Base-by-base conservation (phyloP, 2,888 invertebrate species). In the Xanthia icteritia region DNA sequence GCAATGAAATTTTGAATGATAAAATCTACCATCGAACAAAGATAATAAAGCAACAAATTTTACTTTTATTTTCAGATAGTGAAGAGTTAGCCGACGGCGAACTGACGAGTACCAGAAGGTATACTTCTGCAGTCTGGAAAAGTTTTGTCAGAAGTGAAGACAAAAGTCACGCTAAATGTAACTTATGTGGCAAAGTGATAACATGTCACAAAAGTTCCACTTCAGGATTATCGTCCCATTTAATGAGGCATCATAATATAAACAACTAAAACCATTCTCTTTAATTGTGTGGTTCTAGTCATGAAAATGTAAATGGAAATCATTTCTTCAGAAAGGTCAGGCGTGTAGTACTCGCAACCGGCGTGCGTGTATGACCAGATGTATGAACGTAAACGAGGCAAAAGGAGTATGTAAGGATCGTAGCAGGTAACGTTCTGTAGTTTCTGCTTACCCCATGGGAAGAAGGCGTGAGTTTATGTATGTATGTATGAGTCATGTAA, bases 111-210 rank as follows among this genome's bases (percentile, higher is more conserved):
- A 20, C 60, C n/a, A 61, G 77, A 3, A 75, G 39, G 27, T n/a
- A 63, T 2, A 71, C 39, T 13, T 77, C 77, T 23, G 39, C 54
- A 5, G 76, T 76, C 8, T 77, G 77, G 77, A 39, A 63, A 48
- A 23, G 20, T 65, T 77, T 63, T 65, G 11, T 65, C 27, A 64
- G 56, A 31, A 77, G 77, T 31, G 58, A 39, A 27, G 68, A 77
- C 58, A 76, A 58, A 65, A 5, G 23, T 42, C 31, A 31, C 23
- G 77, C 76, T 13, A 58, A 69, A 64, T 77, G 77, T 13, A 77
- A 77, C n/a, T 9, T 76, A 51, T 77, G 77, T 42, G 36, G 8
- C 8, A 58, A 51, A 58, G 69, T 77, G 51, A n/a, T 77, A 42
- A 51, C 58, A 51, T 76, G 76, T 9, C 45, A 48, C n/a, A 64